Conservation (phyloP, 2,888 invertebrate species). For the Acanthosepion lycidas region DNA sequence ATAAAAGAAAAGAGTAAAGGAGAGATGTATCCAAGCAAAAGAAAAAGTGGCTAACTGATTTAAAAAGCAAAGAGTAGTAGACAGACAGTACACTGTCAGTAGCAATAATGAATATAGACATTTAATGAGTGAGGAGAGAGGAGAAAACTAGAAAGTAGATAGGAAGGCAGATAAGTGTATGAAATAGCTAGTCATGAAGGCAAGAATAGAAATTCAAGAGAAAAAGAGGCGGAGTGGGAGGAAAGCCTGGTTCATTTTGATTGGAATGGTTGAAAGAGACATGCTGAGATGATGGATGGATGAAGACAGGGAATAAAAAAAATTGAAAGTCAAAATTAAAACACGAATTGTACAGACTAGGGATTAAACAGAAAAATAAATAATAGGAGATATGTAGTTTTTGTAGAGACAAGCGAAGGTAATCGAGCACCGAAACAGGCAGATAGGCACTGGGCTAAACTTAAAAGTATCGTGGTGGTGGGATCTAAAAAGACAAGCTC, state of each 20-base stretch:
- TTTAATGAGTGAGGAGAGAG: background rate
- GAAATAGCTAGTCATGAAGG: background rate
- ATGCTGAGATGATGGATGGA: constrained; percentile 10
- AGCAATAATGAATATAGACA: background rate
- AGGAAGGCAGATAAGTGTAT: background rate
- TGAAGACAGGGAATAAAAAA: background rate
- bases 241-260: background rate
- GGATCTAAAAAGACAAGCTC: background rate
- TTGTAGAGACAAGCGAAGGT: background rate
- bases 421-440: background rate
- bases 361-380: background rate
- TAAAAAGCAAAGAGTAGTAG: background rate
- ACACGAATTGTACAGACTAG: background rate
- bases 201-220: background rate
- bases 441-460: background rate
- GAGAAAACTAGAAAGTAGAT: background rate
- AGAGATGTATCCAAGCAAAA: background rate
- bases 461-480: background rate
- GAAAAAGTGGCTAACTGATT: background rate
- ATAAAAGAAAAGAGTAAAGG: background rate
- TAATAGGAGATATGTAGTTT: background rate
- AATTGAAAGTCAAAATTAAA: background rate
- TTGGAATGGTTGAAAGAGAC: background rate
- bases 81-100: background rate
- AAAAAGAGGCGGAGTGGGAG: background rate